Evolutionary conservation across 2,888 invertebrate species (phyloP), one percentile per base, ranked within the genome.

Genomic region (Tipula vernalis): DNA sequence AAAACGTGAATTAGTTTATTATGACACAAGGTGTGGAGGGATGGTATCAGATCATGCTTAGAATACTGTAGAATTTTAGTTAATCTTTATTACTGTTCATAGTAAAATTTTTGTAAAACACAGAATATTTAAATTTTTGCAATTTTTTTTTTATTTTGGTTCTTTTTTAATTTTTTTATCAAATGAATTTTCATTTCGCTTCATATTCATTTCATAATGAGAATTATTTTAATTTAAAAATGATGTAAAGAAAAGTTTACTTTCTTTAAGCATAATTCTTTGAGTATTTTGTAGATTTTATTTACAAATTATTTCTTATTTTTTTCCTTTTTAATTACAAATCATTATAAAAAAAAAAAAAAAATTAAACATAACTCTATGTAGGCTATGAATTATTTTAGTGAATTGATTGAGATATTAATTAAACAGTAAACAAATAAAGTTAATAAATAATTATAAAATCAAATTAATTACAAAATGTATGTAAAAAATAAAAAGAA

Each of bases 381-480:
- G 28, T 84, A 84, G 84, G 41, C 84, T 84, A 84, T 84, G 84
- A 84, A 84, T 84, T 84, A 84, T 84, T 84, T 84, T 84, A 84
- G 84, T 84, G 84, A 84, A n/a, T n/a, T 84, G 12, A 36, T 36
- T 83, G 36, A 83, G 36, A 36, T 83, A 83, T 36, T 83, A 36
- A 83, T 83, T 83, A 51, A 51, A 51, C n/a, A 51, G 3, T 51
- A 51, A 51, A 51, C 71, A 71, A 28, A 28, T 71, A 71, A 71
- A 28, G 71, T 71, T 71, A 71, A 71, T 71, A 71, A 71, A 71
- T 28, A 28, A 28, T 71, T 71, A 71, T 28, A 71, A 71, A 71
- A 6, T 28, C 18, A 8, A n/a, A n/a, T 51, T n/a, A 51, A 51
- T 51, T 51, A 51, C 51, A 51, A 71, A 28, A 28, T 71, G 71